Conservation (phyloP, 2,797 vertebrate genomes). For the Epinephelus awoara region DNA sequence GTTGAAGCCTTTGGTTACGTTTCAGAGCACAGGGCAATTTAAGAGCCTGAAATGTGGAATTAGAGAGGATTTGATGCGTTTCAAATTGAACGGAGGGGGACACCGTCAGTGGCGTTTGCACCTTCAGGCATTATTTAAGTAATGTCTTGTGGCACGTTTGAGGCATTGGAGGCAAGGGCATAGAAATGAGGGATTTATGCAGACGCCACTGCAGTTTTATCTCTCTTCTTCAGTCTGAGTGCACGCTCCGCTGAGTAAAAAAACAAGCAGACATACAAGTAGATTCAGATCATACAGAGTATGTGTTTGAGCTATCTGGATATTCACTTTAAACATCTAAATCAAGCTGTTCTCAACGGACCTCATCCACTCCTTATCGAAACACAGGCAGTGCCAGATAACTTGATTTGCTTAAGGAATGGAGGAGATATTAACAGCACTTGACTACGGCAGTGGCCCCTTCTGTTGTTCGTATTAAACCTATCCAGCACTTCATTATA, state of each 20-base stretch:
- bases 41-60: constrained; percentile 85
- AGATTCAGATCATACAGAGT: constrained; percentile 84
- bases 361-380: constrained; percentile 86
- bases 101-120: constrained; percentile 79
- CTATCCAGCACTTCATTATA: constrained; percentile 88
- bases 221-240: constrained; percentile 68
- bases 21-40: constrained; percentile 88
- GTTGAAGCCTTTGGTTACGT: constrained; percentile 84
- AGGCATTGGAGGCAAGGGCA: constrained; percentile 79
- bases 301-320: constrained; percentile 84
- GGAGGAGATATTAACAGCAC: constrained; percentile 86
- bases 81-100: constrained; percentile 84
- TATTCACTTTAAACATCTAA: constrained; percentile 87
- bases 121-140: constrained; percentile 86
- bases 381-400: constrained; percentile 83
- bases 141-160: constrained; percentile 86
- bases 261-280: constrained; percentile 80
- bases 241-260: constrained; percentile 68
- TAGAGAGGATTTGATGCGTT: constrained; percentile 88
- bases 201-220: constrained; percentile 79
- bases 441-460: constrained; percentile 81
- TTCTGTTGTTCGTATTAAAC: constrained; percentile 86
- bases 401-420: constrained; percentile 87
- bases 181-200: constrained; percentile 84
- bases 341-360: constrained; percentile 83